Evolutionary conservation across 2,797 vertebrate species (phyloP).

Genomic region (Carcharodon carcharias): DNA sequence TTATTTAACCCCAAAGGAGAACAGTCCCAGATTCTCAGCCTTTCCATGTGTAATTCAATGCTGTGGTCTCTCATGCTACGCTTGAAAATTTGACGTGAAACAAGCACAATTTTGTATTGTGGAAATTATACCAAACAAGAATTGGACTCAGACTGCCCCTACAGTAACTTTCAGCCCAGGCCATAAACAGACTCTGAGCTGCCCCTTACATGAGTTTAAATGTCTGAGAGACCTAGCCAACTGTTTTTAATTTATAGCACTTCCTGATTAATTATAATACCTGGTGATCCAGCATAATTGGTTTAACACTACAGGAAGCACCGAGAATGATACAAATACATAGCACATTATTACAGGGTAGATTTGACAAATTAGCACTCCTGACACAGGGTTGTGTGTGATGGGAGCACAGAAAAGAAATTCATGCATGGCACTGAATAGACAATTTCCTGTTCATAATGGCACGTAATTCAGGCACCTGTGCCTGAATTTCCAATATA

Average conservation of each 20-base stretch:
- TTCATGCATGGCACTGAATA: background rate
- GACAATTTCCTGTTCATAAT: background rate
- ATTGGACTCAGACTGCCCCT: background rate
- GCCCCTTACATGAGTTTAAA: background rate
- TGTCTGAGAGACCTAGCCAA: background rate
- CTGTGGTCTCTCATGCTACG: background rate
- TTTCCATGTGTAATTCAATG: background rate
- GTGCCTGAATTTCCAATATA: background rate
- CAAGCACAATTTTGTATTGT: background rate
- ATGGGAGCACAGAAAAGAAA: background rate
- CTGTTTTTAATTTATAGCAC: background rate
- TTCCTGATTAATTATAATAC: background rate
- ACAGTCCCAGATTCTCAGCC: background rate
- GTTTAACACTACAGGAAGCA: background rate
- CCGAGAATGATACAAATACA: background rate
- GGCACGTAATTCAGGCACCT: background rate
- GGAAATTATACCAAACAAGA: background rate
- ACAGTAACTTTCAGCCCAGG: background rate
- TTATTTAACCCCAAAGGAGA: background rate
- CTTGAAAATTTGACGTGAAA: background rate
- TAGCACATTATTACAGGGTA: background rate
- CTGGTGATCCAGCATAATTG: background rate
- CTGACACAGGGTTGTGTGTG: background rate
- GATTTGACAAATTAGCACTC: background rate
- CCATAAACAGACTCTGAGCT: too few species aligned